Evolutionary conservation across 2,113 vertebrate genomes (phyloP).

Genomic region (Manacus vitellinus): DNA sequence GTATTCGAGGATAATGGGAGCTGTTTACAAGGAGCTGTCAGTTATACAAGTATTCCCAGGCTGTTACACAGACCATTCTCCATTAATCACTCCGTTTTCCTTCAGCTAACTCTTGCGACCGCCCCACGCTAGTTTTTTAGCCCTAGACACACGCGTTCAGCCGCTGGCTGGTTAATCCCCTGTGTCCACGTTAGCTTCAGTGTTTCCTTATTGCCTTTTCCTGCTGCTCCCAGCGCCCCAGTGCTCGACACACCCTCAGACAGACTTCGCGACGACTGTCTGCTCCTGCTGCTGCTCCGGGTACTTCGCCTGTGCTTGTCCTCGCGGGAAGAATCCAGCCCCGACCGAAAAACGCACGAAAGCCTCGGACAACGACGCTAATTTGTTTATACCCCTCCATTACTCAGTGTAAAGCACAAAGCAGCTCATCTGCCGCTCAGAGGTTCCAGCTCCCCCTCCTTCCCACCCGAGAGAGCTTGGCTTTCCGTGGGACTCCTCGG

Average conservation of each 20-base stretch:
- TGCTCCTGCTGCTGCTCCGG: not conserved
- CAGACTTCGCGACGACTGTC: not conserved
- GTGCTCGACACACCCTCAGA: conserved; percentile 14
- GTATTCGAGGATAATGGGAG: not conserved
- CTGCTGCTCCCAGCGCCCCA: conserved; percentile 24
- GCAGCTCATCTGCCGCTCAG: not conserved
- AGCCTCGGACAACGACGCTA: fast-evolving
- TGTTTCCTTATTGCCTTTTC: conserved; percentile 11
- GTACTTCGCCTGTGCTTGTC: not conserved
- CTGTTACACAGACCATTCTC: not conserved
- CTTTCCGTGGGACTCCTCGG: not conserved
- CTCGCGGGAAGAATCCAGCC: not conserved
- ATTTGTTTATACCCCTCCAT: not conserved
- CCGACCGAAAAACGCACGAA: not conserved
- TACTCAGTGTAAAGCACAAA: not conserved
- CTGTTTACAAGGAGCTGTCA: conserved; percentile 8
- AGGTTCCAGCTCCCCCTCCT: not conserved
- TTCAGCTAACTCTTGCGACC: not conserved
- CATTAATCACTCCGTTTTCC: not conserved
- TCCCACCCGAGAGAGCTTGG: fast-evolving
- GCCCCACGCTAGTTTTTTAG: fast-evolving
- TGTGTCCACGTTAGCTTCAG: not conserved
- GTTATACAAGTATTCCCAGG: conserved; percentile 5
- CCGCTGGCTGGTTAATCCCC: not conserved
- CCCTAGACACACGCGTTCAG: not conserved